These are phyloP conservation scores for Tetragonula clypearis DNA, from an alignment of 1,140 invertebrate genomes.

Conservation along the genomic window DNA sequence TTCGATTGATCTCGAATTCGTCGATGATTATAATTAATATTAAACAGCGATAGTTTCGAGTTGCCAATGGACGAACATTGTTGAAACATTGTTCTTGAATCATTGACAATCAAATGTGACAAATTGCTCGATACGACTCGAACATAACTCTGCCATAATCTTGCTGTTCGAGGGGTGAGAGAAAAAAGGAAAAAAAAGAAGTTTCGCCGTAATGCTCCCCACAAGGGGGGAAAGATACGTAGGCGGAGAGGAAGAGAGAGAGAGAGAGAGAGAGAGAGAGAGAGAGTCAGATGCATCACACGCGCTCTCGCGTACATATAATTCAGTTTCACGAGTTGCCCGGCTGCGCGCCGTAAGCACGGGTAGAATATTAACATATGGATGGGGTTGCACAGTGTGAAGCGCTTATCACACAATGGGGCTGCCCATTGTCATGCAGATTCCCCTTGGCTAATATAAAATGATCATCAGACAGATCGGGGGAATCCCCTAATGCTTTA, in stretches of 20 bases:
- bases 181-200: background rate
- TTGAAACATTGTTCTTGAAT: no score
- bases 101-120: no score
- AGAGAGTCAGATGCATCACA: constrained; percentile 44
- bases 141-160: background rate
- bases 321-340: constrained; percentile 66
- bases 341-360: constrained; percentile 19
- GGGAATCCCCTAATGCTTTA: constrained; percentile 71
- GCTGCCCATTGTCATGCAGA: constrained; percentile 71
- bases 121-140: background rate
- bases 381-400: constrained; percentile 67
- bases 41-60: no score
- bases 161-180: background rate
- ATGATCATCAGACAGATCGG: constrained; percentile 73
- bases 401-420: constrained; percentile 72
- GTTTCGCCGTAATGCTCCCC: background rate
- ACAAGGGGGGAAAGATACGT: background rate
- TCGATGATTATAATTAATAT: no score
- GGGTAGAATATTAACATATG: constrained; percentile 68
- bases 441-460: constrained; percentile 74
- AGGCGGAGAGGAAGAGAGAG: background rate
- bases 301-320: constrained; percentile 62
- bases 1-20: no score
- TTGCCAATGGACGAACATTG: no score
- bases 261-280: no score